Evolutionary conservation across 2,113 vertebrate species (phyloP), one percentile per base, ranked within the genome.

Genomic region (Smithornis capensis): DNA sequence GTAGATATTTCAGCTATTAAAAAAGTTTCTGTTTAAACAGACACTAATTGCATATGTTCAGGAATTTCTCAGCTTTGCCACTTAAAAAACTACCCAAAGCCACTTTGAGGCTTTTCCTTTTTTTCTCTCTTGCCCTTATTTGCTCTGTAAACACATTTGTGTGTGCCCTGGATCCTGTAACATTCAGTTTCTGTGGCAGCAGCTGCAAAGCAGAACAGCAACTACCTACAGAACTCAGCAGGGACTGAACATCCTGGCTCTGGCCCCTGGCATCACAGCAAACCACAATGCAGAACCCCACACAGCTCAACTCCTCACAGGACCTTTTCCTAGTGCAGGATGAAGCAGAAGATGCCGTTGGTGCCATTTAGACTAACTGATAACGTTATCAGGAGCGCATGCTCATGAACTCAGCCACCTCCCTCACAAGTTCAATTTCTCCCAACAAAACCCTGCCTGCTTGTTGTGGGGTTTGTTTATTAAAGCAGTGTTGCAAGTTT

Each of bases 11-110:
- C 69, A 85, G 63, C 78, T 74, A 73, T 87, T 91, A 91, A 86
- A 92, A 73, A 90, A 95, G 85, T 96, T 95, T 90, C 75, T 96
- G 79, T 96, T 95, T 95, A 88, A 96, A 95, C 38, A 87, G 90
- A 91, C 35, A 93, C 86, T 95, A 91, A 95, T 75, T 81, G 77
- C 42, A 47, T 4, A 74, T 28, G 53, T 71, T 88, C 59, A 75
- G 78, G 79, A 93, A 91, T 93, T 92, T 91, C 68, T 91, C 56
- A 28, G 74, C 23, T 93, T 93, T 74, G 80, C 87, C 94, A 90
- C 94, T 94, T 90, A 76, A 90, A 96, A 95, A 93, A 40, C 13
- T 64, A 79, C 47, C 87, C 68, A 83, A 90, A 96, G 79, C 85
- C 82, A 90, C 89, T 95, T 74, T 9, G 47, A 95, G 93, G 75